phyloP scores from a whole-genome alignment of 2,888 invertebrate species.

The Cataglyphis albicans region DNA sequence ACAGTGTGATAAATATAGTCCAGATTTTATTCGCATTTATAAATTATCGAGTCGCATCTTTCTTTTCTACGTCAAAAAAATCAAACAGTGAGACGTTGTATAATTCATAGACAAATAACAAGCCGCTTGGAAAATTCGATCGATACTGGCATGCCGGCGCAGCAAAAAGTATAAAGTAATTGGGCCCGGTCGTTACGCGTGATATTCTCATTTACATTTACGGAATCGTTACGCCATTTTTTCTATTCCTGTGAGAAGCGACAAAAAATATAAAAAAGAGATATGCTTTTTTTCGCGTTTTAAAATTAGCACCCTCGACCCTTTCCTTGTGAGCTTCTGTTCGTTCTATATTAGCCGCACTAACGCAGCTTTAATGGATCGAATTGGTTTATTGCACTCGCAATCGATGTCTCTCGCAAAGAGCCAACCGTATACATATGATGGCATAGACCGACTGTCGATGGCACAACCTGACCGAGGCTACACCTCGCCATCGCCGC shows the following conservation, averaged over 20 bases:
- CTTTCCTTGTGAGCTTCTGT: neutral
- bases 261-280: neutral
- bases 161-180: neutral
- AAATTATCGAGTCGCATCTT: conserved; percentile 1
- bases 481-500: conserved; percentile 22
- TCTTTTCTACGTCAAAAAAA: neutral
- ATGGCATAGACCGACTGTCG: neutral
- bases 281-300: neutral
- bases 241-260: neutral
- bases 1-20: neutral
- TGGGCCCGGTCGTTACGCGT: conserved; percentile 12
- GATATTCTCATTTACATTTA: conserved; percentile 51
- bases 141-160: neutral
- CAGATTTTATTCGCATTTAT: neutral
- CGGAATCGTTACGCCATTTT: conserved; percentile 24
- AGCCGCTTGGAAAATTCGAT: conserved; percentile 11
- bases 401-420: conserved; percentile 28
- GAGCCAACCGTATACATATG: neutral
- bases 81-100: neutral
- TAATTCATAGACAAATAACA: conserved; percentile 7
- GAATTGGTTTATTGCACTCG: conserved; percentile 57
- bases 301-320: neutral
- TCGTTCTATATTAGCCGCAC: neutral
- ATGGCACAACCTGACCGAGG: conserved; percentile 21
- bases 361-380: conserved; percentile 56